Conservation (phyloP, 2,113 vertebrate species). For the Saccopteryx leptura region DNA sequence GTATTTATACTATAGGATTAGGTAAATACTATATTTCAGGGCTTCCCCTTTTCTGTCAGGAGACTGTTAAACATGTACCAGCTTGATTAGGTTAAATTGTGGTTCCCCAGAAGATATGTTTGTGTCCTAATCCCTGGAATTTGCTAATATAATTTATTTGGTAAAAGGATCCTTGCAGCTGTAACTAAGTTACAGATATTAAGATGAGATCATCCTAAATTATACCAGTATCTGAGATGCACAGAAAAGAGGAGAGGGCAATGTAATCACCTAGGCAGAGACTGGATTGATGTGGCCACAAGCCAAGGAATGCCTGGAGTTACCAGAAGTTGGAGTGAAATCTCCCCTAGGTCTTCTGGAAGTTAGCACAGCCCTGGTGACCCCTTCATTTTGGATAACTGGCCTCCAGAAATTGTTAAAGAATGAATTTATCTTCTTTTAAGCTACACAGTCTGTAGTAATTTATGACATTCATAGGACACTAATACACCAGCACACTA, state of each 20-base stretch:
- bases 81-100: neutral
- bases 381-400: neutral
- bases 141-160: constrained; percentile 19
- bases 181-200: constrained; percentile 31
- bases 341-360: neutral
- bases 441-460: neutral
- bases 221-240: neutral
- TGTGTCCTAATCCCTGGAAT: neutral
- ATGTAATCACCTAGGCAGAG: neutral
- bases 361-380: neutral
- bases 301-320: neutral
- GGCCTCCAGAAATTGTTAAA: neutral
- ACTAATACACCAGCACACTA: neutral
- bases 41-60: neutral
- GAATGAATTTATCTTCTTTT: neutral
- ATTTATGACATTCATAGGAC: neutral
- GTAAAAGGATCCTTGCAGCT: neutral
- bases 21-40: neutral
- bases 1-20: neutral
- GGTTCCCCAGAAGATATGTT: neutral
- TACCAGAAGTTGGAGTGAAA: neutral
- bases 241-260: neutral
- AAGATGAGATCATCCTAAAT: neutral
- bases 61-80: neutral
- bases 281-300: neutral